phyloP scores from a whole-genome alignment of 1,140 invertebrate genomes.

The Holcopasites calliopsidis region DNA sequence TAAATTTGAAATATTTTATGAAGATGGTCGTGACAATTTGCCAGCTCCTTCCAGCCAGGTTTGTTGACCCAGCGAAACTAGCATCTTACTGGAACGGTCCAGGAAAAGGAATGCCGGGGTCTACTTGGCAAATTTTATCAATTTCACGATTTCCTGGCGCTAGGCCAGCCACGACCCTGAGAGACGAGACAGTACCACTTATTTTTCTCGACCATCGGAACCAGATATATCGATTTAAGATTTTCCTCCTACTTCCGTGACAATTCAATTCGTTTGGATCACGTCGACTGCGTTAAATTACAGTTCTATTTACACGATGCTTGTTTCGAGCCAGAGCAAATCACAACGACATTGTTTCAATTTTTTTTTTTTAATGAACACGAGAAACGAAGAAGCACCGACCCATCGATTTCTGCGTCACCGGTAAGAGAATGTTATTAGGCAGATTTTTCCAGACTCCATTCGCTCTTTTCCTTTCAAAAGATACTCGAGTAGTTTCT shows the following conservation, averaged over 20 bases:
- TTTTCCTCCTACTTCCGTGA: neutral
- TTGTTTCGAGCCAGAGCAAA: too few relatives aligned
- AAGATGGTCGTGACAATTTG: conserved; percentile 61
- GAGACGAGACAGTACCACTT: conserved; percentile 49
- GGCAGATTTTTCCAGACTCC: conserved; percentile 60
- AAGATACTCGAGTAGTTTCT: conserved; percentile 37
- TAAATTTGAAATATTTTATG: conserved; percentile 36
- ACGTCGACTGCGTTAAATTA: neutral
- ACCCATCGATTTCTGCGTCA: too few relatives aligned
- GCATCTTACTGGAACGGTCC: conserved; percentile 48
- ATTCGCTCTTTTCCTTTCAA: conserved; percentile 21
- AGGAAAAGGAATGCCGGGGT: conserved; percentile 26
- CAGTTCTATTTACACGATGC: neutral
- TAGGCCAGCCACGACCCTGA: conserved; percentile 50
- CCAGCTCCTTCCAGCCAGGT: conserved; percentile 58
- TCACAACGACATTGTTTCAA: too few relatives aligned
- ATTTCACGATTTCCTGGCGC: conserved; percentile 72
- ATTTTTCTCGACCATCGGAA: conserved; percentile 37
- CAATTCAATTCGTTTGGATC: conserved; percentile 22
- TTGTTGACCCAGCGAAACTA: conserved; percentile 68
- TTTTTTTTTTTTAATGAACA: too few relatives aligned
- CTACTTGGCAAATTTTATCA: conserved; percentile 74
- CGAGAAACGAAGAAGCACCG: too few relatives aligned
- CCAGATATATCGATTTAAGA: conserved; percentile 21
- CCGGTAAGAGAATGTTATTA: conserved; percentile 66